Evolutionary conservation across 2,113 vertebrate genomes (phyloP).

Genomic region (Halcyon senegalensis): DNA sequence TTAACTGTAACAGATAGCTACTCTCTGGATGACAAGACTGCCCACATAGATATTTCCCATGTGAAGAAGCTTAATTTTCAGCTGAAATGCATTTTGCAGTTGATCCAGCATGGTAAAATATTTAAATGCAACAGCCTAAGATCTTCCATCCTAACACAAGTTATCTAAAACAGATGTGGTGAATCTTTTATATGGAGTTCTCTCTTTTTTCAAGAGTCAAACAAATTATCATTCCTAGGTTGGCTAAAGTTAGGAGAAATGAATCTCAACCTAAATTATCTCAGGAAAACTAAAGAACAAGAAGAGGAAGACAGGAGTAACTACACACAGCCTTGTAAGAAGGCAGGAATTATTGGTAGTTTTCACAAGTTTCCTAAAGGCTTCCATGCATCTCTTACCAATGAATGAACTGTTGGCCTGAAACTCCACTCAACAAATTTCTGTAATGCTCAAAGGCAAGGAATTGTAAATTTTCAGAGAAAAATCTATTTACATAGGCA

Average conservation of each 20-base stretch:
- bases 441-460: not conserved
- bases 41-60: not conserved
- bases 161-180: not conserved
- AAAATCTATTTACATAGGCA: not conserved
- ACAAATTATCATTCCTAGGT: not conserved
- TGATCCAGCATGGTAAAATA: not conserved
- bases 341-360: not conserved
- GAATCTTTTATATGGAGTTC: not conserved
- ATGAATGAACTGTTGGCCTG: not conserved
- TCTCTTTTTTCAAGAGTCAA: not conserved
- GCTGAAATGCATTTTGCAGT: not conserved
- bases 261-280: not conserved
- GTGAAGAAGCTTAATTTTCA: slow-evolving; percentile 21
- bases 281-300: not conserved
- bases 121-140: not conserved
- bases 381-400: not conserved
- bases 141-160: not conserved
- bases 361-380: not conserved
- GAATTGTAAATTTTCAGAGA: not conserved
- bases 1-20: not conserved
- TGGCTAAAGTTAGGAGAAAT: not conserved
- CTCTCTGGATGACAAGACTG: not conserved
- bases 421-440: not conserved
- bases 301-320: not conserved
- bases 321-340: not conserved